Base-by-base conservation (phyloP, 2,888 invertebrate species). In the Lottia gigantea region DNA sequence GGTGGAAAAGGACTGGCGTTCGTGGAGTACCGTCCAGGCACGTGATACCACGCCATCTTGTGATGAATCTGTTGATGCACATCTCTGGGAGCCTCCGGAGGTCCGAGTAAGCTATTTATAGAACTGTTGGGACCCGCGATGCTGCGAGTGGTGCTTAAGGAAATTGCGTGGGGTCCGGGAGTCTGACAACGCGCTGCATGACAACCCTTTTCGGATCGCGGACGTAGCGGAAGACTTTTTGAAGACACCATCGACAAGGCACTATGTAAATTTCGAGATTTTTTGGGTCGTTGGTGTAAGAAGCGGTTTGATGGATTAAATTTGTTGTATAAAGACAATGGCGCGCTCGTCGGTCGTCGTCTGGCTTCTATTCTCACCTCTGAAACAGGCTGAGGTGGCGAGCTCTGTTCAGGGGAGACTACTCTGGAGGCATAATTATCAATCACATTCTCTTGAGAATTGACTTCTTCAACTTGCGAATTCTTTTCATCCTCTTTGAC, bases 21-120 rank as follows among this genome's bases (percentile, higher is more conserved):
- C 0, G 85, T 87, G 40, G 76, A 67, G 72, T 86, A 87, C 16
- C 86, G 77, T 0, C 86, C 86, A 0, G 86, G 86, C 3, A 85
- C 85, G 76, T 87, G 87, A 70, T 85, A 87, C 85, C 86, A 87
- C 12, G 86, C 85, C 19, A 86, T 81, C 31, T 76, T 77, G 73
- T 87, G 86, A 66, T 83, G 82, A 19, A 81, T 70, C 11, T 61
- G 70, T 19, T 70, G 71, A 12, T 72, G 71, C 45, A 79, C 72
- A 31, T 82, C 81, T 19, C 78, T 71, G 0, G 80, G 82, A 45
- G 76, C 73, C 16, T 76, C 73, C 0, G 78, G 76, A 4, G 74
- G 74, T 7, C 80, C 81, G 55, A 85, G 73, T 25, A 85, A 75
- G 71, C 83, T 81, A 19, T 71, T 71, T 7, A 84, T 64, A 40